Percentiles rank a stretch among this genome's conserved stretches.
phyloP scores from a whole-genome alignment of 2,113 vertebrate genomes.

The Odontophorus gujanensis region DNA sequence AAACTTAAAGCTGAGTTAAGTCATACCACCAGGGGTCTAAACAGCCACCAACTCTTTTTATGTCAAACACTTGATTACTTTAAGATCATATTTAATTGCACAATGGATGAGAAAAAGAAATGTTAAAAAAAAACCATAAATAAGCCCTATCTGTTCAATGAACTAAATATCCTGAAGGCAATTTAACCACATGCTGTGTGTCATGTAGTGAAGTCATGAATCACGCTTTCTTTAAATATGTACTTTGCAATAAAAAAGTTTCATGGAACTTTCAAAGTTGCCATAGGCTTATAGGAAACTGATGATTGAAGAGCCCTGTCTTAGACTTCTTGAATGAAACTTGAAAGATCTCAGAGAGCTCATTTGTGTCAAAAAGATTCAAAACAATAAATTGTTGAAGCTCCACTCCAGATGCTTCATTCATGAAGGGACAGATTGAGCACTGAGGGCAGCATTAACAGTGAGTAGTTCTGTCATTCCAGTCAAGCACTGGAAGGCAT shows the following conservation, averaged over 20 bases:
- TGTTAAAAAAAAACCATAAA: background rate
- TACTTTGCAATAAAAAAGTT: background rate
- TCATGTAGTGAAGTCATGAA: background rate
- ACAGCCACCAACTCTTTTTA: background rate
- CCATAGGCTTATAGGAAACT: background rate
- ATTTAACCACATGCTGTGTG: background rate
- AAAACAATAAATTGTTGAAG: background rate
- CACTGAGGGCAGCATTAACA: background rate
- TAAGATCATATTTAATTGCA: background rate
- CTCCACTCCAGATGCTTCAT: background rate
- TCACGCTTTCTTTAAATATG: background rate
- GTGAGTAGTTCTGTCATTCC: background rate
- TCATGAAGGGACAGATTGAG: background rate
- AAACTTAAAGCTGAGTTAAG: background rate
- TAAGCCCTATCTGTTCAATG: background rate
- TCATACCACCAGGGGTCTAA: background rate
- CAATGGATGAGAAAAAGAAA: background rate
- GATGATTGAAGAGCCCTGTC: background rate
- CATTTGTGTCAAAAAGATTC: background rate
- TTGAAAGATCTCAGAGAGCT: background rate
- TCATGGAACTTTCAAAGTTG: background rate
- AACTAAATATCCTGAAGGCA: background rate
- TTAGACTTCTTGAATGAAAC: background rate
- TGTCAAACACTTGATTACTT: background rate
- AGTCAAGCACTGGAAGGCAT: background rate